Base-by-base conservation (phyloP, 2,888 invertebrate genomes). In the Cheilosia urbana region DNA sequence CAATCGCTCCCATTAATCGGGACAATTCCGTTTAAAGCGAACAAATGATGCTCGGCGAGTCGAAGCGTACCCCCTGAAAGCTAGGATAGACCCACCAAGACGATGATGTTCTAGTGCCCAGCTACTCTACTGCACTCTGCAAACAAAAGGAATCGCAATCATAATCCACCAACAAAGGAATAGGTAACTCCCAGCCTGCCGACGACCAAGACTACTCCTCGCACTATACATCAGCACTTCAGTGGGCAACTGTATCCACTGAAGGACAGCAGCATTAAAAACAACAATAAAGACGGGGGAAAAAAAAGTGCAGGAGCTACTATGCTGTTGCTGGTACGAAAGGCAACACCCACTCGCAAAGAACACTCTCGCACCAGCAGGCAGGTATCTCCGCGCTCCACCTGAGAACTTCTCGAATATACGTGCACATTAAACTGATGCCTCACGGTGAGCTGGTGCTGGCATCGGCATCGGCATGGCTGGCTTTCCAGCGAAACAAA, bases 1-100 rank as follows among this genome's bases (percentile, higher is more conserved):
- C 62, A 66, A 83, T 83, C 82, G n/a, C 53, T 60, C 40, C 72
- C 72, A 83, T 78, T 71, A 66, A 83, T 78, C 72, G 83, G 42
- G 42, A 78, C 83, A 73, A 78, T 78, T 82, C 77, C 51, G 66
- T 82, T 82, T 66, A 27, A 66, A 49, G 49, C 71, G 49, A 83
- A 77, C 77, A 73, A 83, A 83, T 68, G 68, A 62, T 57, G 62
- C 62, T 55, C n/a, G 19, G 45, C 2, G 4, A 27, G 7, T 2
- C 15, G 40, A 49, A 24, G 17, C 71, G 63, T 55, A 51, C 51
- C 42, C 53, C 27, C 40, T 42, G 15, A 45, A 60, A 21, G 49
- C 40, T 27, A 49, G 19, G 27, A 9, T 0, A 17, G 77, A 83
- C 83, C 83, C 83, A 83, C 83, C 83, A 83, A 83, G 83, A 77